A percentile compares a stretch with the other conserved stretches of the same genome.
phyloP scores from a whole-genome alignment of 1,140 invertebrate genomes.

The Ridgeia piscesae region DNA sequence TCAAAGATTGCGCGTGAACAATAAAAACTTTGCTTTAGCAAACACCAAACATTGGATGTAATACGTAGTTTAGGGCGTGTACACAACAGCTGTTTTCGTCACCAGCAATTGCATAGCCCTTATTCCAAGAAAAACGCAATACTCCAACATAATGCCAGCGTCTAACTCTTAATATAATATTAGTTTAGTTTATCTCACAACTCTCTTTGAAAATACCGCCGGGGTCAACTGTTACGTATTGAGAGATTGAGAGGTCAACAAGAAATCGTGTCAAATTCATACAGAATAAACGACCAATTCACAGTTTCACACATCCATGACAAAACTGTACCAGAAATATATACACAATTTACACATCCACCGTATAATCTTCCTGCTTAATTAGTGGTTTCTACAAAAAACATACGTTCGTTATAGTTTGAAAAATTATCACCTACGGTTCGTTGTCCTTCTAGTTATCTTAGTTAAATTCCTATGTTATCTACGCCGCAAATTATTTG shows the following conservation, averaged over 20 bases:
- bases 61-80: neutral
- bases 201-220: neutral
- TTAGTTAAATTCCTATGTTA: neutral
- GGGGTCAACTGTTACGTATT: neutral
- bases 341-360: neutral
- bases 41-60: no score
- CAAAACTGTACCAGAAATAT: neutral
- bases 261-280: neutral
- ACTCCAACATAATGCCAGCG: neutral
- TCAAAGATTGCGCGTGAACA: no score
- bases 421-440: neutral
- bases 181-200: neutral
- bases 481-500: neutral
- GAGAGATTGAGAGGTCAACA: neutral
- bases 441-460: neutral
- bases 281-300: neutral
- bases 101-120: neutral
- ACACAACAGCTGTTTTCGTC: neutral
- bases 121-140: neutral
- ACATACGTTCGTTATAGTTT: neutral
- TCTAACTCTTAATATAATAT: neutral
- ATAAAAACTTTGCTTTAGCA: no score
- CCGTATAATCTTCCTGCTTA: neutral
- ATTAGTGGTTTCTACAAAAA: neutral
- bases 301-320: neutral